Conservation (phyloP, 2,888 invertebrate species). For the Clepsis dumicolana region DNA sequence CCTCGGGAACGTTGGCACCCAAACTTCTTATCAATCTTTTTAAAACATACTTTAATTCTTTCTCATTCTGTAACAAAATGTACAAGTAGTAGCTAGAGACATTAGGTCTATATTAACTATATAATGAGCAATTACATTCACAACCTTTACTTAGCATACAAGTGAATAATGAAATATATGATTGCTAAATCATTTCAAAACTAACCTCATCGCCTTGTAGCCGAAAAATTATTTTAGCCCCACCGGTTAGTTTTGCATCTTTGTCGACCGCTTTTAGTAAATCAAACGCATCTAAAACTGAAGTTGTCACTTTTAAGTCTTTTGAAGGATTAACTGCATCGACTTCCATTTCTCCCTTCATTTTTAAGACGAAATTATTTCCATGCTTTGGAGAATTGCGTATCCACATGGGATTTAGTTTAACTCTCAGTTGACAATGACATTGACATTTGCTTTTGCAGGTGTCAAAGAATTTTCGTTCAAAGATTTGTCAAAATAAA, state of each 20-base stretch:
- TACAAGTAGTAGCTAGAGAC: neutral
- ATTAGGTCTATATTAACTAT: neutral
- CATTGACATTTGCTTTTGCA: conserved; percentile 1
- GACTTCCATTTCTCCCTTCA: conserved; percentile 64
- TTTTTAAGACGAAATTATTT: conserved; percentile 52
- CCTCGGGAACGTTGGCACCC: conserved; percentile 88
- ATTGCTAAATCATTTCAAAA: conserved; percentile 41
- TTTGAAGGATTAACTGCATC: conserved; percentile 51
- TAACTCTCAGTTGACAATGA: neutral
- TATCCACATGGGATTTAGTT: conserved; percentile 56
- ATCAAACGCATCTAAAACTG: conserved; percentile 78
- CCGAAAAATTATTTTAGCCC: conserved; percentile 74
- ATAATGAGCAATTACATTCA: neutral
- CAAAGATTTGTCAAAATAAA: neutral
- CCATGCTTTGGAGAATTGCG: conserved; percentile 23
- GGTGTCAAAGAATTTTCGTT: conserved; percentile 7
- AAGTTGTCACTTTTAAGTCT: conserved; percentile 64
- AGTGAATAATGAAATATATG: neutral
- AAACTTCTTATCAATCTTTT: conserved; percentile 90
- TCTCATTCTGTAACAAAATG: conserved; percentile 79
- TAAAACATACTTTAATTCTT: conserved; percentile 89
- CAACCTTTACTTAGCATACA: neutral
- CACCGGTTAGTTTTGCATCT: conserved; percentile 72
- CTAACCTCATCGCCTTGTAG: conserved; percentile 75
- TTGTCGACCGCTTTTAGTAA: conserved; percentile 71